Base-by-base conservation (phyloP, 2,888 invertebrate species). In the Nysson spinosus region DNA sequence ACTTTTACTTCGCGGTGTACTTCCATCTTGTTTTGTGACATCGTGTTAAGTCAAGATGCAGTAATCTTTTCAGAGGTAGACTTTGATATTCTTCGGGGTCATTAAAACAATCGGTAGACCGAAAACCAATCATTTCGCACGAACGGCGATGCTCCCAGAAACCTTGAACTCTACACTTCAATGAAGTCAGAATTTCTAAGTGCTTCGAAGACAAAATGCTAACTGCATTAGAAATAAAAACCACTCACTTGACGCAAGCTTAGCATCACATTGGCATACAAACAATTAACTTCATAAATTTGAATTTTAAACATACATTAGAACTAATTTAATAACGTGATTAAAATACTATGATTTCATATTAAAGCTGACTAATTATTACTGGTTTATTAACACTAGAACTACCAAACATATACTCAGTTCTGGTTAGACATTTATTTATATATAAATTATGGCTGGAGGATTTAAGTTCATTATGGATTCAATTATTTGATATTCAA, bases 161-260 rank as follows among this genome's bases (percentile, higher is more conserved):
- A 71, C 74, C 74, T 75, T 75, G 74, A 74, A 75, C 74, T 60
- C 68, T 62, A 42, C 63, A 55, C 57, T 57, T 69, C 11, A 16
- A 4, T 19, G 39, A 58, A 67, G 39, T 60, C 39, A 47, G 50
- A 35, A 63, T 64, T 37, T 49, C 44, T 22, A 34, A 35, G 32
- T 24, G 14, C 19, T 39, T 9, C 9, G n/a, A 30, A 39, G 42
- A 20, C 16, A 7, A 26, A 26, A 34, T 22, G 34, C 37, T 14
- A 39, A 62, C 43, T 47, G 47, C 32, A 44, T 11, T 1, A 19
- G 12, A 42, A 37, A 40, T 50, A 30, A 49, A 58, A 9, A 7
- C 24, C 2, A 24, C 24, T 58, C 43, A 17, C 35, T 24, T 24
- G 24, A 24, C 24, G n/a, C n/a, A n/a, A n/a, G n/a, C n/a, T n/a